Evolutionary conservation across 1,140 invertebrate species (phyloP), one percentile per base, ranked within the genome.

Genomic region (Idris sp.): DNA sequence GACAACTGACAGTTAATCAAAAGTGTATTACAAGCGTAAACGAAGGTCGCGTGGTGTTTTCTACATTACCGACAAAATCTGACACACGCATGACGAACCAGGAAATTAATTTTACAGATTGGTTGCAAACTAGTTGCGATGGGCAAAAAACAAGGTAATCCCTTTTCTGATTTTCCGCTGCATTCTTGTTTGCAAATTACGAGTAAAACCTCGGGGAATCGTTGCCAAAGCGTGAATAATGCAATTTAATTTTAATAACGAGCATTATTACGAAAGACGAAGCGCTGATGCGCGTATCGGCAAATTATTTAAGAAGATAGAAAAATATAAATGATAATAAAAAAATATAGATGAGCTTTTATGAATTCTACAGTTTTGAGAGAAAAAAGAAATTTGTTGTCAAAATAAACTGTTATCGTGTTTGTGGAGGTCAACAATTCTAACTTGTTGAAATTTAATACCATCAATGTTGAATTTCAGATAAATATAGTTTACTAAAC

Each of bases 181-280:
- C n/a, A 31, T 16, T 36, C 44, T 64, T 33, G 77, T 73, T 71
- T 81, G 62, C 78, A 79, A 83, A 83, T 83, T 80, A 78, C 78
- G 59, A 65, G 71, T 76, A 79, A 82, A 79, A 79, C 78, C 80
- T 44, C 71, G 36, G 73, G 71, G 77, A 81, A 81, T 81, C 80
- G 78, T 65, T 79, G 75, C 49, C 72, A 75, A 78, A 82, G 82
- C 79, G 79, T 84, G 79, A 79, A 81, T 84, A 83, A 84, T 79
- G 77, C 77, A 82, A 84, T 83, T 83, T 82, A 83, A 83, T 84
- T 83, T 84, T 83, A 83, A 82, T 83, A 83, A 83, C 80, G 73
- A 79, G 48, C 62, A 11, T 30, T 59, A 65, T 61, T 26, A 26
- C 31, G 33, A 49, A 67, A 56, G 30, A 67, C 31, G 49, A 49